Evolutionary conservation across 1,140 invertebrate genomes (phyloP), one percentile per base, ranked within the genome.

Genomic region (Nasonia vitripennis): DNA sequence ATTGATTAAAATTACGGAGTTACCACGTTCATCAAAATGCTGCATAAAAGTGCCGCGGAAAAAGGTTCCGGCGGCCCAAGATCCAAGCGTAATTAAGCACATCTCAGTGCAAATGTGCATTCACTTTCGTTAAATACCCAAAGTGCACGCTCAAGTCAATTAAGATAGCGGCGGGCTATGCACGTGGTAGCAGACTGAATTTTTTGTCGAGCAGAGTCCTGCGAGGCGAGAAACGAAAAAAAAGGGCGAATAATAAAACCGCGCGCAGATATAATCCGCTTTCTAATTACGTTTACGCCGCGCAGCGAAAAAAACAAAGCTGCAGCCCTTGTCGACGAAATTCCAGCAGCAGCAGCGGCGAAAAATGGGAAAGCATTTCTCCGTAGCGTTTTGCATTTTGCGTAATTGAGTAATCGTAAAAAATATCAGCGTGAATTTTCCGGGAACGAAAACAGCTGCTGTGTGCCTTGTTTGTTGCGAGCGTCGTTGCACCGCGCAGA

Each of bases 81-180:
- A 55, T 55, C 17, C 17, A 55, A 17, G 27, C 51, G 20, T n/a
- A 62, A 62, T 62, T 62, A 62, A 62, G 55, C 20, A 20, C 55
- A n/a, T 62, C 55, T 4, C 55, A 45, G 41, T 45, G 41, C 17
- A 62, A 62, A 62, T 62, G 55, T 62, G 20, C 12, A 51, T 78
- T 55, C 75, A 14, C 23, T 78, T 51, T 78, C 48, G 23, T 78
- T 77, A 48, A 51, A 48, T 78, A 45, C 23, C 55, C 2, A 51
- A 78, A 51, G 75, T 27, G 41, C 75, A 51, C n/a, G 45, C 23
- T 51, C 11, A 12, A 79, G 62, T 79, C 34, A 67, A 79, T 79
- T 79, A 67, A 37, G 37, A 79, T 79, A 79, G 31, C 23, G 27
- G 11, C 1, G 10, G 27, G 27, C 27, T 27, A 27, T 12, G 20